These are phyloP conservation scores for Drosophila emarginata DNA, from an alignment of 2,888 invertebrate genomes.

Conservation along the genomic window DNA sequence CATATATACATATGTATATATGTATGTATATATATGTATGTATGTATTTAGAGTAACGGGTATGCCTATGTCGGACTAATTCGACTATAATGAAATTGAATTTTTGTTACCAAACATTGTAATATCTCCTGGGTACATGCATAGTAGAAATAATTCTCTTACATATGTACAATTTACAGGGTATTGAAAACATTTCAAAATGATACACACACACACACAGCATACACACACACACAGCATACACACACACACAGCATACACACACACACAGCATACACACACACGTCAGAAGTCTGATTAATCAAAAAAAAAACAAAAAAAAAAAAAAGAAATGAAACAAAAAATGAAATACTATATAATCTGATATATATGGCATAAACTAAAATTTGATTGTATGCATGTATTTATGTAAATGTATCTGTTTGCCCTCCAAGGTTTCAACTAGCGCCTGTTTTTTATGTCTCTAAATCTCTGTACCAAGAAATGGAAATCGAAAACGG, in stretches of 20 bases:
- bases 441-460: conserved; percentile 71
- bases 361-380: neutral
- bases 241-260: neutral
- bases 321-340: neutral
- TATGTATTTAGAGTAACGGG: neutral
- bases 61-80: neutral
- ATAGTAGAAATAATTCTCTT: neutral
- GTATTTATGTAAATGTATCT: conserved; percentile 42
- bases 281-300: conserved; percentile 4
- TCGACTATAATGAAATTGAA: neutral
- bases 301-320: neutral
- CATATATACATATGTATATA: too few relatives aligned
- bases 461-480: conserved; percentile 50
- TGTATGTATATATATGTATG: too few relatives aligned
- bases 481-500: neutral
- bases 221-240: neutral
- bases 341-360: neutral
- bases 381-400: conserved; percentile 12
- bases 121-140: neutral
- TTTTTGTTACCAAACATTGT: neutral
- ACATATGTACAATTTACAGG: conserved; percentile 34
- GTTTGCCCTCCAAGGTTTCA: conserved; percentile 75
- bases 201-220: conserved; percentile 1
- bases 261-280: neutral
- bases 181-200: conserved; percentile 27